Conservation (phyloP, 2,113 vertebrate species). For the Dolichallabes microphthalmus region DNA sequence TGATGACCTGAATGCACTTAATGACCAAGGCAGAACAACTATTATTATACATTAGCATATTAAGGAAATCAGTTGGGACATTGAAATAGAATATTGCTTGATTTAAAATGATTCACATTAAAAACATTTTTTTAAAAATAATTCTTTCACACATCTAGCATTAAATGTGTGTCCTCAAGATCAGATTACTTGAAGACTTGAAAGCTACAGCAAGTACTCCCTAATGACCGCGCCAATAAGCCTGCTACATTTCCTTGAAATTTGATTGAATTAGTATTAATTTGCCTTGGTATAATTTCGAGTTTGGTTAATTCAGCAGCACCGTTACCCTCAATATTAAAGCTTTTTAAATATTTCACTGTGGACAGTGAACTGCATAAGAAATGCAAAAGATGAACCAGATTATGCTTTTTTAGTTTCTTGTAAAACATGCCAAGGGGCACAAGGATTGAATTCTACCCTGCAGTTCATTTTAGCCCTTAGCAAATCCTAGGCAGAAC, state of each 20-base stretch:
- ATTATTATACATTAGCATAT: background rate
- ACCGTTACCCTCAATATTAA: background rate
- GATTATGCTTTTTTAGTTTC: background rate
- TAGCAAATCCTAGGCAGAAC: background rate
- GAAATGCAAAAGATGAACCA: background rate
- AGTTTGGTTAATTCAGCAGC: background rate
- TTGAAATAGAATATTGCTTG: background rate
- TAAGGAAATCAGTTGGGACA: background rate
- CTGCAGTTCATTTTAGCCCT: background rate
- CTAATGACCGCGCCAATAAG: background rate
- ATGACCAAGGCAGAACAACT: too few relatives aligned
- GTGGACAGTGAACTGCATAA: background rate
- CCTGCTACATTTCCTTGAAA: background rate
- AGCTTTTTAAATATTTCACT: background rate
- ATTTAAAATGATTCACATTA: background rate
- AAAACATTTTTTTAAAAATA: fast-evolving
- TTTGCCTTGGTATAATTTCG: background rate
- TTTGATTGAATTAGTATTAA: background rate
- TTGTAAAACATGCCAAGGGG: background rate
- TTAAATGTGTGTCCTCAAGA: background rate
- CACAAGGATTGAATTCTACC: background rate
- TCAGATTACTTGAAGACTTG: background rate
- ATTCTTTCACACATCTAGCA: background rate
- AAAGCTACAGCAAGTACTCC: background rate
- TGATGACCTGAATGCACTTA: too few relatives aligned